Base-by-base conservation (phyloP, 2,113 vertebrate species). In the Tauraco erythrolophus region DNA sequence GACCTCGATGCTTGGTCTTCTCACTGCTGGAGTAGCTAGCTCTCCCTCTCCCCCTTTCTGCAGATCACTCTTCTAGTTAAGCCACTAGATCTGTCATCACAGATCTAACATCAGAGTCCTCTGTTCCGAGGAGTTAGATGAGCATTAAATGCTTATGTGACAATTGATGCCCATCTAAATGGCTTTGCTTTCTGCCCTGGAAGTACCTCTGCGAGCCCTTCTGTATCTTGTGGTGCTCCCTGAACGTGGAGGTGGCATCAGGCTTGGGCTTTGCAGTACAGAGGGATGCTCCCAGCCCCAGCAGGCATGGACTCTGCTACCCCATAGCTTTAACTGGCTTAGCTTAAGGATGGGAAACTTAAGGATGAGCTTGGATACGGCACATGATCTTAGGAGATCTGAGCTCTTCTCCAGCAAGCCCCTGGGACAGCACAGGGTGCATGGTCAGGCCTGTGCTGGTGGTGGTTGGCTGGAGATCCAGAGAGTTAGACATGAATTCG, bases 171-270 rank as follows among this genome's bases (percentile, higher is more conserved):
- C 22, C 7, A 6, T 46, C 41, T 54, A 37, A 64, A 60, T 1
- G 3, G 27, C 56, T 68, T 66, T 64, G 65, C 31, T 64, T 84
- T 82, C 43, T 64, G 56, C 48, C 19, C 37, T 57, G 48, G 41
- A 57, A 61, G 53, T n/a, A 22, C 3, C 5, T 56, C 46, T 33
- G 1, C 0, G 0, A 69, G 30, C 22, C 19, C 6, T 77, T 14
- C 45, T 65, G 13, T 50, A 12, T 54, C 31, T 60, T 64, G 21
- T 33, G 13, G 30, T 65, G 64, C 30, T 74, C n/a, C 76, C 58
- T 61, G 72, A 89, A 48, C 3, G 0, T 9, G 46, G 69, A 84
- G 27, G 25, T 31, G 61, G 28, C 25, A 23, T 50, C n/a, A 35
- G 30, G 23, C 39, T 69, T 86, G n/a, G 41, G 33, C 45, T 76